These are phyloP conservation scores for Nothobranchius kuhntae DNA, from an alignment of 2,113 vertebrate genomes.

Conservation along the genomic window DNA sequence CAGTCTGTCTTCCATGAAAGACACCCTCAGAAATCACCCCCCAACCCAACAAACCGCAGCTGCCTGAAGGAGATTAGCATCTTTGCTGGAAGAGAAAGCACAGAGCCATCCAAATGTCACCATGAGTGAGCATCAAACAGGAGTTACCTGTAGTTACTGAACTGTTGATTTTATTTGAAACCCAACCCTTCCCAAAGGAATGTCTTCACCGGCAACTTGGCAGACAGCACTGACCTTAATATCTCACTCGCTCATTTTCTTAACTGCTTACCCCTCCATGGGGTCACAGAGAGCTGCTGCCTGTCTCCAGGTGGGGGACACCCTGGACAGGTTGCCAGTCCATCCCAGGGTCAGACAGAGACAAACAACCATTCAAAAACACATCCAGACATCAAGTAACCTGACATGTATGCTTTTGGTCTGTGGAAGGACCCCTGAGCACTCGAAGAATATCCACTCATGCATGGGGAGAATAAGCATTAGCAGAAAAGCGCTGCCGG, in stretches of 20 bases:
- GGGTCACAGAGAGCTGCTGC: too few relatives aligned
- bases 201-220: conserved; percentile 39
- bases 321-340: too few relatives aligned
- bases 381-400: too few relatives aligned
- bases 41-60: conserved; percentile 40
- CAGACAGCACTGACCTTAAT: conserved; percentile 42
- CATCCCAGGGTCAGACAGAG: too few relatives aligned
- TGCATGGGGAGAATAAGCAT: too few relatives aligned
- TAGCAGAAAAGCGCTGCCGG: too few relatives aligned
- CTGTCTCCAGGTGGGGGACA: too few relatives aligned
- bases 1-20: conserved; percentile 54
- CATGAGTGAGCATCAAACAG: conserved; percentile 59
- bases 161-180: conserved; percentile 59
- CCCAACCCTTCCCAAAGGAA: conserved; percentile 43
- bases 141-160: conserved; percentile 56
- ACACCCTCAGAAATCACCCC: conserved; percentile 23
- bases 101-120: conserved; percentile 49
- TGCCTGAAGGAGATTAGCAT: conserved; percentile 69
- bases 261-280: too few relatives aligned
- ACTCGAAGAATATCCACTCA: too few relatives aligned
- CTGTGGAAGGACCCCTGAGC: too few relatives aligned
- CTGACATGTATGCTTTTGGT: too few relatives aligned
- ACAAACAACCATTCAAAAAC: too few relatives aligned
- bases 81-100: conserved; percentile 42
- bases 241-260: conserved; percentile 7